Evolutionary conservation across 35 echinoderm and acorn worm genomes (phyloP).

Genomic region (Hemicentrotus pulcherrimus): DNA sequence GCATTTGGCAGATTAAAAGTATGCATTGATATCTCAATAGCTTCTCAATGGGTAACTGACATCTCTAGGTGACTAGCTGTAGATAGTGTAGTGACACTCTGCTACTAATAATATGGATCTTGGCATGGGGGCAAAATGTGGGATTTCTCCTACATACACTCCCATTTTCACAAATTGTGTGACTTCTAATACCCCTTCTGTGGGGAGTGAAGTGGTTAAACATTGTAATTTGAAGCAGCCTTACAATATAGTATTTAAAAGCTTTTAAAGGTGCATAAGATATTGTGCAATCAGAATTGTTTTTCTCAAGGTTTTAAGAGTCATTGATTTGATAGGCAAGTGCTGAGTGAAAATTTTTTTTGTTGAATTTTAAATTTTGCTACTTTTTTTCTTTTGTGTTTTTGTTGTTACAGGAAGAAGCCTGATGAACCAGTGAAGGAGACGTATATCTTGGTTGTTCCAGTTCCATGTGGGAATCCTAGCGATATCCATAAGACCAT

Average conservation of each 20-base stretch:
- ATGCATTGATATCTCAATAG: too few relatives aligned
- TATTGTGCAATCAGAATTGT: not conserved
- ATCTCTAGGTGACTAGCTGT: too few relatives aligned
- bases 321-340: not conserved
- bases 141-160: not conserved
- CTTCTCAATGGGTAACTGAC: too few relatives aligned
- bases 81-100: too few relatives aligned
- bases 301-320: not conserved
- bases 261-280: not conserved
- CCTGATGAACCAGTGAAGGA: not conserved
- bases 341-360: too few relatives aligned
- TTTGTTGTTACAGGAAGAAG: not conserved
- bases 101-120: too few relatives aligned
- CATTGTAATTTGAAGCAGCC: too few relatives aligned
- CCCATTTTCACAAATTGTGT: not conserved
- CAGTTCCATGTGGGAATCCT: not conserved
- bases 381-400: not conserved
- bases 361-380: not conserved
- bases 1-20: too few relatives aligned
- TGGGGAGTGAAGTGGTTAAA: too few relatives aligned
- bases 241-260: too few relatives aligned
- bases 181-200: not conserved
- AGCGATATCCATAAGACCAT: not conserved
- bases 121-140: too few relatives aligned
- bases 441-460: slow-evolving; percentile 7